Evolutionary conservation across 2,888 invertebrate genomes (phyloP).

Genomic region (Phragmatobia fuliginosa): DNA sequence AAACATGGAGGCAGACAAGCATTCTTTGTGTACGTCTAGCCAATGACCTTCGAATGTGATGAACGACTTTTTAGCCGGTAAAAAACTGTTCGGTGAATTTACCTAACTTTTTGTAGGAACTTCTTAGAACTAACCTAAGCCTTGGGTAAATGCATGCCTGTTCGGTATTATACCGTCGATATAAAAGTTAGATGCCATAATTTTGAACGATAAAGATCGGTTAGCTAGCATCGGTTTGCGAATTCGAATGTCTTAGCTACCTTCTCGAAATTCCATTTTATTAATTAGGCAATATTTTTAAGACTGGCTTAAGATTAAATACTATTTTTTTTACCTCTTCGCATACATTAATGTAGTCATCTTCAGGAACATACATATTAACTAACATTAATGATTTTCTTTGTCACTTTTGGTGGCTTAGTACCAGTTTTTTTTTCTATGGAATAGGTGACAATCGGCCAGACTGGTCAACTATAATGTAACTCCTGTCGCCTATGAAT

Average conservation of each 20-base stretch:
- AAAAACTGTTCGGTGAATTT: constrained; percentile 85
- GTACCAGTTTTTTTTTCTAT: too few species aligned
- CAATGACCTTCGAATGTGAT: constrained; percentile 79
- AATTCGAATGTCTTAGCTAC: constrained; percentile 51
- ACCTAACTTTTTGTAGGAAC: constrained; percentile 80
- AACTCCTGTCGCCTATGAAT: too few species aligned
- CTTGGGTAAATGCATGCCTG: constrained; percentile 75
- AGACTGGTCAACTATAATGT: rapidly evolving
- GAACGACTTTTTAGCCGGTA: constrained; percentile 78
- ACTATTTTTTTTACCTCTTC: not conserved
- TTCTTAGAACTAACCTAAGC: constrained; percentile 74
- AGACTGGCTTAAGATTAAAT: constrained; percentile 32
- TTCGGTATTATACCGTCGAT: constrained; percentile 69
- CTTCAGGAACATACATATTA: not conserved
- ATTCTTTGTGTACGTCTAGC: constrained; percentile 84
- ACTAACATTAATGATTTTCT: not conserved
- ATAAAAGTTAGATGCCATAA: constrained; percentile 78
- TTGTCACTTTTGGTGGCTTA: not conserved
- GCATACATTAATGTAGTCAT: not conserved
- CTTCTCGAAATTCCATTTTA: constrained; percentile 54
- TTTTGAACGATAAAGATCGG: constrained; percentile 73
- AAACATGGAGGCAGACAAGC: constrained; percentile 79
- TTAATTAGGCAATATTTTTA: constrained; percentile 64
- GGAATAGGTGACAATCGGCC: too few species aligned
- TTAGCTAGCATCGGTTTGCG: constrained; percentile 48